These are phyloP conservation scores for Lapara coniferarum DNA, from an alignment of 2,888 invertebrate species.

Conservation along the genomic window DNA sequence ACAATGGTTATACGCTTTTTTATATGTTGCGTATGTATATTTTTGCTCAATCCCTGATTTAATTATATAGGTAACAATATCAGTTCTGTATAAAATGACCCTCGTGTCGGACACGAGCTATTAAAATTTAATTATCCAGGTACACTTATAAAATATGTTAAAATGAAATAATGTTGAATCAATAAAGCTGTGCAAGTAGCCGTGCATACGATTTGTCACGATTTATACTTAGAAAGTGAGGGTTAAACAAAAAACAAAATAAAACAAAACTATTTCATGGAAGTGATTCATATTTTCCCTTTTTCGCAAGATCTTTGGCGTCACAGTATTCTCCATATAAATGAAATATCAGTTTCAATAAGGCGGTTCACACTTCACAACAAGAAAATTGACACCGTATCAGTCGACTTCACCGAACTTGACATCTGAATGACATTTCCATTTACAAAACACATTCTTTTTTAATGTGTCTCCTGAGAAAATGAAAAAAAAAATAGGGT, in stretches of 20 bases:
- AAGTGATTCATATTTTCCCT: background rate
- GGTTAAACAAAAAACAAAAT: background rate
- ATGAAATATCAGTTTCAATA: slow-evolving; percentile 13
- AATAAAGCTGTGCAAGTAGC: no score
- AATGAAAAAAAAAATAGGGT: slow-evolving; percentile 2
- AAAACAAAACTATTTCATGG: background rate
- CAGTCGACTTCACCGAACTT: background rate
- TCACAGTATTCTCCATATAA: background rate
- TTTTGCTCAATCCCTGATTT: no score
- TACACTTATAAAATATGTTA: no score
- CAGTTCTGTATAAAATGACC: no score
- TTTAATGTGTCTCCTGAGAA: slow-evolving; percentile 14
- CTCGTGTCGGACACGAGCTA: no score
- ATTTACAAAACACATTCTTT: slow-evolving; percentile 24
- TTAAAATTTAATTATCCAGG: no score
- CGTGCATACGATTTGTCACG: no score
- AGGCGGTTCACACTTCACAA: background rate
- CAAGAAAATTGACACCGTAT: slow-evolving; percentile 8
- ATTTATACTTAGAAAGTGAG: no score
- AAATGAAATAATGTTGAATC: no score
- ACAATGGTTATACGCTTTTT: no score
- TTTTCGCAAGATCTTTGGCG: background rate
- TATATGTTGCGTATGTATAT: no score
- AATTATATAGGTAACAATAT: no score
- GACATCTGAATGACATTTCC: slow-evolving; percentile 30